Base-by-base conservation (phyloP, 2,888 invertebrate species). In the Brachynemurus nebulosus region DNA sequence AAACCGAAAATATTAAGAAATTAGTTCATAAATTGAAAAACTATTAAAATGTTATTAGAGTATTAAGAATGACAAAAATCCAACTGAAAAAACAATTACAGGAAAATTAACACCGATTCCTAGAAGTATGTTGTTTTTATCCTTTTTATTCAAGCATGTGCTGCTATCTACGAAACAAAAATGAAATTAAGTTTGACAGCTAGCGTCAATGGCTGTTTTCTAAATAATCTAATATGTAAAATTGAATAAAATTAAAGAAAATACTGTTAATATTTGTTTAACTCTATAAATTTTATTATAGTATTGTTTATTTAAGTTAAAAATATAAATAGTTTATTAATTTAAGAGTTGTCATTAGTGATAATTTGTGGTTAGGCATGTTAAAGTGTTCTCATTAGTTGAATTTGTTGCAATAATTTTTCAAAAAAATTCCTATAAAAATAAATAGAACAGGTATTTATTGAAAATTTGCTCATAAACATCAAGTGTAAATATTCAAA, bases 191-290 rank as follows among this genome's bases (percentile, higher is more conserved):
- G n/a, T 30, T 30, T 30, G 30, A 30, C 30, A 30, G 30, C 30
- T 30, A 30, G 30, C 30, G 30, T 30, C 30, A 30, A 30, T 30
- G 30, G 30, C 30, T 30, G 30, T 30, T 12, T n/a, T n/a, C n/a
- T 30, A 30, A 30, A 30, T 12, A 30, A 14, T 30, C 30, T 12
- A 30, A 30, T 12, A 30, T 30, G 5, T 12, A 30, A 30, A 12
- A 30, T n/a, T 30, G 14, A 12, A n/a, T 30, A 12, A 30, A 14
- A 30, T 12, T 12, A 30, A 30, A 4, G n/a, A 30, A 30, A 30
- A 9, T 30, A 30, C n/a, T n/a, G n/a, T n/a, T n/a, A n/a, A n/a
- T 11, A 30, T 12, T 30, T 30, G 30, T 30, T 30, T 14, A 12
- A 30, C 14, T 30, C n/a, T 4, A 30, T 30, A 30, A 30, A 30